Percentiles rank a stretch among this genome's conserved stretches.
Evolutionary conservation across 2,113 vertebrate genomes (phyloP).

Genomic region (Pelecanus crispus): DNA sequence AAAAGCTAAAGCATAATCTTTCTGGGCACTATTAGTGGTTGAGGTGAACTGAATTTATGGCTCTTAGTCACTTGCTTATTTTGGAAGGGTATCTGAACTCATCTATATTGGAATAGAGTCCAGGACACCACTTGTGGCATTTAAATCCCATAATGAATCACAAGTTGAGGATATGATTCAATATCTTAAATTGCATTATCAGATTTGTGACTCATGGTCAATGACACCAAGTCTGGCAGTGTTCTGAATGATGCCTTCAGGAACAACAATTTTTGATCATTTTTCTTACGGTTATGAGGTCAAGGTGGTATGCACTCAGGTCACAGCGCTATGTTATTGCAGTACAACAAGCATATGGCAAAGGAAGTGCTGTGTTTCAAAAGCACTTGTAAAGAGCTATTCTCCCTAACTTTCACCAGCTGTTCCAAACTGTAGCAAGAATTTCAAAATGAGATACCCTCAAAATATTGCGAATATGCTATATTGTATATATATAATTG

Average conservation of each 20-base stretch:
- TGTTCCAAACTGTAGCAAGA: not conserved
- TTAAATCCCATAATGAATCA: slow-evolving; percentile 21
- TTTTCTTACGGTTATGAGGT: not conserved
- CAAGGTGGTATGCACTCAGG: not conserved
- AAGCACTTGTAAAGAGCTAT: not conserved
- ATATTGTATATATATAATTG: not conserved
- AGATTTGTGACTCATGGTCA: slow-evolving; percentile 16
- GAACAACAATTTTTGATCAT: not conserved
- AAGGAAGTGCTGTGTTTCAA: not conserved
- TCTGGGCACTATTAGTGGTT: not conserved
- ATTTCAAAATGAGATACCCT: not conserved
- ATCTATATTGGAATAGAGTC: not conserved
- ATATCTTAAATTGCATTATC: slow-evolving; percentile 22
- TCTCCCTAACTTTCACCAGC: not conserved
- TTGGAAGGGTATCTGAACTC: slow-evolving; percentile 28
- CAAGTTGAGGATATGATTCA: slow-evolving; percentile 21
- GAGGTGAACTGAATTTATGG: slow-evolving; percentile 26
- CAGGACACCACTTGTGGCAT: not conserved
- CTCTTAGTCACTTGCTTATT: slow-evolving; percentile 20
- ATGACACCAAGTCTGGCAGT: not conserved
- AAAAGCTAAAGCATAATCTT: not conserved
- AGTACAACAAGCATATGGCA: fast-evolving
- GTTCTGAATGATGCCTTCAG: not conserved
- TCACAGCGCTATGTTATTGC: not conserved
- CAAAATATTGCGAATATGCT: not conserved